Evolutionary conservation across 2,888 invertebrate species (phyloP).

Genomic region (Pandemis cinnamomeana): DNA sequence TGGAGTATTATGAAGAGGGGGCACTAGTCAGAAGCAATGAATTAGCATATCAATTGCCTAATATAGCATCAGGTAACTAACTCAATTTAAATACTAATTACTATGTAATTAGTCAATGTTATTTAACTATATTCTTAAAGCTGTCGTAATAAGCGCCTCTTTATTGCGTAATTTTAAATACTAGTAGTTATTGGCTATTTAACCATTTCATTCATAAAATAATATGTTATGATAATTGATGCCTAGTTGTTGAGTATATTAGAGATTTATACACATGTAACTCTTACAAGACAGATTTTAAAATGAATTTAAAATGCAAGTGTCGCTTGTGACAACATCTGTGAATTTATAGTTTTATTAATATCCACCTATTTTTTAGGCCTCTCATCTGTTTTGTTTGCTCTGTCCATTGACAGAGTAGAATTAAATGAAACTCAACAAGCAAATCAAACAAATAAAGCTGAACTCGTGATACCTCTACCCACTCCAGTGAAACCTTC

Average conservation of each 20-base stretch:
- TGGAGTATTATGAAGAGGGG: slow-evolving; percentile 93
- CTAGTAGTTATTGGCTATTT: too few relatives aligned
- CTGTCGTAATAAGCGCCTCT: background rate
- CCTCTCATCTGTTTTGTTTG: slow-evolving; percentile 95
- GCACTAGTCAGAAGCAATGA: slow-evolving; percentile 93
- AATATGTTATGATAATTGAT: too few relatives aligned
- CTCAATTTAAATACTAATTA: background rate
- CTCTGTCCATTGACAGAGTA: slow-evolving; percentile 94
- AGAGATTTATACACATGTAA: too few relatives aligned
- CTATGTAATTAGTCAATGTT: too few relatives aligned
- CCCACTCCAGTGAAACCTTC: slow-evolving; percentile 85
- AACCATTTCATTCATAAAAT: too few relatives aligned
- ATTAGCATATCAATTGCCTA: slow-evolving; percentile 90
- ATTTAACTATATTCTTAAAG: background rate
- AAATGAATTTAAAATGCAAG: background rate
- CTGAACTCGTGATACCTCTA: slow-evolving; percentile 89
- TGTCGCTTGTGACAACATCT: background rate
- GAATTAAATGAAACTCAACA: slow-evolving; percentile 88
- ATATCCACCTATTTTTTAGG: slow-evolving; percentile 77
- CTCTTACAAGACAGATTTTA: too few relatives aligned
- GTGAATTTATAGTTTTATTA: background rate
- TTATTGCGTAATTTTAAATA: too few relatives aligned
- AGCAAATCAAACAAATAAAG: slow-evolving; percentile 73
- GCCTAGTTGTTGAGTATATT: too few relatives aligned
- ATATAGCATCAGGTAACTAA: slow-evolving; percentile 91